Conservation (phyloP, 2,113 vertebrate species). For the Litocranius walleri region DNA sequence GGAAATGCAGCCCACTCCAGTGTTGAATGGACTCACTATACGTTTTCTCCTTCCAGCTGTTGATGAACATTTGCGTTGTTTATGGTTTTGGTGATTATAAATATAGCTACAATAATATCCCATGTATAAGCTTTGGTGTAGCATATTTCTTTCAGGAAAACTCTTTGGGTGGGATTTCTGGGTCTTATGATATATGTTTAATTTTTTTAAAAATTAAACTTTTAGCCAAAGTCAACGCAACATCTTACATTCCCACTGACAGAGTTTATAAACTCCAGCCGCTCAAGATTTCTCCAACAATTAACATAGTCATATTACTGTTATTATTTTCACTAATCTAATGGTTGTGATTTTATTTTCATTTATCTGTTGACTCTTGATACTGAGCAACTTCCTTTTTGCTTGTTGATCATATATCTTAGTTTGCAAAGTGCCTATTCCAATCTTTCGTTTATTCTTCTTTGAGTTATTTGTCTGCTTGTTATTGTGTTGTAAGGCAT, state of each 20-base stretch:
- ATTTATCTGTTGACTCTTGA: neutral
- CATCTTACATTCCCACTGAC: neutral
- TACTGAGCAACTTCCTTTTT: too few species aligned
- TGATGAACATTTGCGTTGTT: too few species aligned
- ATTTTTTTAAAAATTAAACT: neutral
- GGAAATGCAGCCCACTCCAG: neutral
- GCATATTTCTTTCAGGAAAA: neutral
- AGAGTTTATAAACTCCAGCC: neutral
- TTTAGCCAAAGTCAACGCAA: neutral
- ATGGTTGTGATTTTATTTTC: neutral
- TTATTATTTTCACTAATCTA: neutral
- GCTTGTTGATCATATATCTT: fast-evolving
- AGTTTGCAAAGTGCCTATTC: neutral
- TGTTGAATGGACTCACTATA: fast-evolving
- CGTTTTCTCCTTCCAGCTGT: neutral
- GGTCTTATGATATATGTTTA: neutral
- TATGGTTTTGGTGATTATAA: neutral
- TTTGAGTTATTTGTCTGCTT: neutral
- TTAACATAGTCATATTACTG: neutral
- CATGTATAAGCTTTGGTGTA: neutral
- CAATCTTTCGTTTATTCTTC: neutral
- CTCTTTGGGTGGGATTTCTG: neutral
- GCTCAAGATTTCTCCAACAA: neutral
- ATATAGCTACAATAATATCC: neutral
- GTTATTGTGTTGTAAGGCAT: neutral